Conservation (phyloP, 1,140 invertebrate species). For the Mamestra configurata region DNA sequence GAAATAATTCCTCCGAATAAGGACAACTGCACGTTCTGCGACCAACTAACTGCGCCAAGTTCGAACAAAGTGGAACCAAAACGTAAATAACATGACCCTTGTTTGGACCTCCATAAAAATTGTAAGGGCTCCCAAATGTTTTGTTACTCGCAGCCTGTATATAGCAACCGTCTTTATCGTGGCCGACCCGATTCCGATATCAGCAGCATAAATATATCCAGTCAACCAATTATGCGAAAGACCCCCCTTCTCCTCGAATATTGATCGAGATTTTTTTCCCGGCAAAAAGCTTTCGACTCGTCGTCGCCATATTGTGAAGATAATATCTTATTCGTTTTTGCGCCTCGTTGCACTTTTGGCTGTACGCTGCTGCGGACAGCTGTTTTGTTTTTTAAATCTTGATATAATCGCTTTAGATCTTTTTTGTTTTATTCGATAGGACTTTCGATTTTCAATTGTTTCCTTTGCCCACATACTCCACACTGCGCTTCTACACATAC, state of each 20-base stretch:
- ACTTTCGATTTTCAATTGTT: neutral
- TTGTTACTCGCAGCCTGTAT: constrained; percentile 29
- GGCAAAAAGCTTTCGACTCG: constrained; percentile 72
- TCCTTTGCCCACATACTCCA: neutral
- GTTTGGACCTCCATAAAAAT: constrained; percentile 22
- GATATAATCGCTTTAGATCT: constrained; percentile 30
- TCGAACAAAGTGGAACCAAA: constrained; percentile 14
- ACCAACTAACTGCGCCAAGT: neutral
- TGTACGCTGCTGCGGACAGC: constrained; percentile 70
- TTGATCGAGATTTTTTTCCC: constrained; percentile 83
- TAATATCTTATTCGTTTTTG: constrained; percentile 80
- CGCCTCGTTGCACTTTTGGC: constrained; percentile 63
- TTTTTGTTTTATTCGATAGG: constrained; percentile 38
- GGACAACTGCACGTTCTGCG: neutral
- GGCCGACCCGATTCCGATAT: constrained; percentile 70
- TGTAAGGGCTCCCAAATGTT: constrained; percentile 30
- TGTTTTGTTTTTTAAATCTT: constrained; percentile 54
- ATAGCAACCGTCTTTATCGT: constrained; percentile 64
- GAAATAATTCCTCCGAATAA: no score
- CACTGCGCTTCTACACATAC: neutral
- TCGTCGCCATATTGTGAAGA: constrained; percentile 77
- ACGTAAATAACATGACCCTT: constrained; percentile 18
- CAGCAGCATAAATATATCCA: constrained; percentile 76
- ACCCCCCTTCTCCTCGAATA: constrained; percentile 77
- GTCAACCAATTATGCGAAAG: constrained; percentile 80